phyloP scores from a whole-genome alignment of 2,888 invertebrate species.

The Synergus itoensis region DNA sequence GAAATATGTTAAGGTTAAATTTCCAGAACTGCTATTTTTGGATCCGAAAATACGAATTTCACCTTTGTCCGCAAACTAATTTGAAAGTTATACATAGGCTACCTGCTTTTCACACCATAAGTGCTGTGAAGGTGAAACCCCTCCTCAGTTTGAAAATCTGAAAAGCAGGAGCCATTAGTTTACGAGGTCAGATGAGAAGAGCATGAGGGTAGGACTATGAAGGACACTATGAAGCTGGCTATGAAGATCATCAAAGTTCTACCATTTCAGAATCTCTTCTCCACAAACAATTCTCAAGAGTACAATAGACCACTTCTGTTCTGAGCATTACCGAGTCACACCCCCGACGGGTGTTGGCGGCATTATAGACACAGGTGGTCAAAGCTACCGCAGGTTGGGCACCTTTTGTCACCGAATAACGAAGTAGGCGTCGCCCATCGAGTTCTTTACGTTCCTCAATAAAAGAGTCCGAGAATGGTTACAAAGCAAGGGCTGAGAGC shows the following conservation, averaged over 20 bases:
- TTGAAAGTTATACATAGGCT: slow-evolving; percentile 33
- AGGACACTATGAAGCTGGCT: slow-evolving; percentile 47
- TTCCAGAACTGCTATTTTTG: neutral
- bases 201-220: slow-evolving; percentile 38
- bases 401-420: slow-evolving; percentile 67
- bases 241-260: slow-evolving; percentile 44
- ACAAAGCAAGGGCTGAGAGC: slow-evolving; percentile 47
- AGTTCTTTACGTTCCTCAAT: slow-evolving; percentile 54
- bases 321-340: slow-evolving; percentile 59
- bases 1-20: neutral
- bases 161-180: slow-evolving; percentile 46
- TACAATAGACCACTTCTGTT: slow-evolving; percentile 61
- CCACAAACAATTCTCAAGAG: slow-evolving; percentile 52
- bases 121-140: slow-evolving; percentile 16
- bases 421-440: slow-evolving; percentile 60
- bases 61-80: slow-evolving; percentile 22
- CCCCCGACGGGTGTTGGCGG: slow-evolving; percentile 51
- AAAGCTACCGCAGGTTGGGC: slow-evolving; percentile 55
- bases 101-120: slow-evolving; percentile 20
- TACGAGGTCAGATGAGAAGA: slow-evolving; percentile 51
- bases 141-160: neutral
- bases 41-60: slow-evolving; percentile 12
- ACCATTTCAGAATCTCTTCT: slow-evolving; percentile 32
- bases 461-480: slow-evolving; percentile 50
- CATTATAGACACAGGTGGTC: slow-evolving; percentile 50